A percentile compares a stretch with the other conserved stretches of the same genome.
phyloP scores from a whole-genome alignment of 2,113 vertebrate genomes.

The Cavia porcellus region DNA sequence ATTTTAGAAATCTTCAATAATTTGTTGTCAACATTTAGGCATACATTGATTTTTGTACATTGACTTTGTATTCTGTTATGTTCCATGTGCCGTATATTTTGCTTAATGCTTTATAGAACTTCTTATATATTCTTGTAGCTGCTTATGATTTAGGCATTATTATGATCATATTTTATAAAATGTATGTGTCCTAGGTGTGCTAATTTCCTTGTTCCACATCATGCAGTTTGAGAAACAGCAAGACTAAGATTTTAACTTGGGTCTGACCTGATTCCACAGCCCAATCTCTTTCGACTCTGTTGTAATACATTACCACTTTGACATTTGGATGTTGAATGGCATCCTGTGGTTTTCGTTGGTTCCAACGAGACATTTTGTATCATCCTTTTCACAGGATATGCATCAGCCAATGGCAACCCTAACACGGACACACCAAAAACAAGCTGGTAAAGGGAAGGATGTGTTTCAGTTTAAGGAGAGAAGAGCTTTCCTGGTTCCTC shows the following conservation, averaged over 20 bases:
- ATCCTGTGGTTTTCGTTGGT: neutral
- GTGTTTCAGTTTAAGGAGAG: neutral
- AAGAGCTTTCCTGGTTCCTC: neutral
- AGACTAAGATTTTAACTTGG: neutral
- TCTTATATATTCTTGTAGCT: neutral
- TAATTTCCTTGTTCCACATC: neutral
- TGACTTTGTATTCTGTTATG: neutral
- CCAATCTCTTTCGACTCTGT: neutral
- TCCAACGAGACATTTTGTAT: neutral
- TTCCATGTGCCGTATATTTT: neutral
- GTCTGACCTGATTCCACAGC: neutral
- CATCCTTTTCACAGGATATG: neutral
- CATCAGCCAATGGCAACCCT: neutral
- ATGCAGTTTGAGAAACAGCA: neutral
- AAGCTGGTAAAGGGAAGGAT: neutral
- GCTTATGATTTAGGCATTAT: neutral
- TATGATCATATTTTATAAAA: neutral
- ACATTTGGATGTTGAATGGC: neutral
- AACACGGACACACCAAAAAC: neutral
- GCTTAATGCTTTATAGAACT: neutral
- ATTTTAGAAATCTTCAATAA: neutral
- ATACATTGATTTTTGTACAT: neutral
- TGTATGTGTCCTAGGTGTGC: neutral
- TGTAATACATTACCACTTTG: neutral
- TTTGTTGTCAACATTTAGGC: neutral